Percentiles rank a stretch among this genome's conserved stretches.
Evolutionary conservation across 2,797 vertebrate species (phyloP).

Genomic region (Neosilurus mollespiculum): DNA sequence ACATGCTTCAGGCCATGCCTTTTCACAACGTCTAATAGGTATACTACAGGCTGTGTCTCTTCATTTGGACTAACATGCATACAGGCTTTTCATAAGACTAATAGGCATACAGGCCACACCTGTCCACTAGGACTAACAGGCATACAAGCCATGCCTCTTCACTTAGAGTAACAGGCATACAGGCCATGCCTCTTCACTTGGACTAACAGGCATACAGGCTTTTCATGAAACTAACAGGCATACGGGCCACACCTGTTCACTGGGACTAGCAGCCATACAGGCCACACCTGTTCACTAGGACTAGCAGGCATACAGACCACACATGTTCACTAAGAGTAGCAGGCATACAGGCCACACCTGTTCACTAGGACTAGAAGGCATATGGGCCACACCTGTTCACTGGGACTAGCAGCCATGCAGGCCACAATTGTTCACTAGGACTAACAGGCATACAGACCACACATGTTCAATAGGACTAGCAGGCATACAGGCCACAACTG

Average conservation of each 20-base stretch:
- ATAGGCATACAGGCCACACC: background rate
- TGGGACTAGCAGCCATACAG: no score
- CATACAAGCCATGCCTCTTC: background rate
- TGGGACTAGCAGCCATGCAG: background rate
- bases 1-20: background rate
- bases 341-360: background rate
- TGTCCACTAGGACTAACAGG: background rate
- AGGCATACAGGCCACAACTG: background rate
- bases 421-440: background rate
- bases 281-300: no score
- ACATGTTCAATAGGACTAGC: background rate
- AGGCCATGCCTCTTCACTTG: background rate
- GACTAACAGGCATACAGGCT: background rate
- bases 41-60: background rate
- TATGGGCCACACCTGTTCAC: background rate
- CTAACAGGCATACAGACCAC: no score
- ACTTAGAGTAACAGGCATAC: no score
- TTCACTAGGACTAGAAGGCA: background rate
- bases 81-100: background rate
- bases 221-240: background rate
- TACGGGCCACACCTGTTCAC: no score
- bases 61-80: background rate
- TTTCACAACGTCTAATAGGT: background rate
- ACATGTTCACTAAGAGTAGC: background rate
- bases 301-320: background rate